Evolutionary conservation across 2,888 invertebrate genomes (phyloP), one percentile per base, ranked within the genome.

Genomic region (Urechis unicinctus): DNA sequence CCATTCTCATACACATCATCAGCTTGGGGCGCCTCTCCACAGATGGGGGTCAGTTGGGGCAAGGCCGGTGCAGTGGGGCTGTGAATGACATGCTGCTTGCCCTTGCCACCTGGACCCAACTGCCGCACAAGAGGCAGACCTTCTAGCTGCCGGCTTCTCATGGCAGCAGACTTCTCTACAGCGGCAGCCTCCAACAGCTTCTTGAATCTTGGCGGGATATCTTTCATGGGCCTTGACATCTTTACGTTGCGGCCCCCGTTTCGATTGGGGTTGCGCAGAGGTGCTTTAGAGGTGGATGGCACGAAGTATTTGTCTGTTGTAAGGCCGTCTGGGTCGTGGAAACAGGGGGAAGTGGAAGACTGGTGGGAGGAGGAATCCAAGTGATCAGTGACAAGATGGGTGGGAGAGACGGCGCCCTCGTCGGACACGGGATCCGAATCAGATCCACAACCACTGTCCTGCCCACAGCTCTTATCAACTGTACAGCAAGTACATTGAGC

Each of bases 141-240:
- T 17, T 43, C 51, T 9, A 43, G 47, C 50, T 55, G 50, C 21
- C 28, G 22, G 9, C 36, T 41, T 1, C 45, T n/a, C 13, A 51
- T 22, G 17, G 24, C 45, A 17, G 43, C 26, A 13, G 50, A 21
- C 29, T 55, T 25, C 31, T 69, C 70, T 13, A 67, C 66, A 57
- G 68, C 68, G 28, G 63, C 66, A 31, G 68, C 68, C 2, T 66
- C 67, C 24, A 73, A 54, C 53, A 72, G 55, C 47, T 66, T 60
- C 50, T 72, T 62, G 59, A 71, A 73, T 3, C 71, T 63, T n/a
- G 68, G 69, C 21, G 73, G 73, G 31, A 73, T 72, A 54, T 73
- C 72, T 59, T 72, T 73, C 52, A 73, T 70, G 9, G 73, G 73
- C 52, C 72, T 70, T 5, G 72, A 62, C 36, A 72, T 61, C 56